Conservation (phyloP, 2,888 invertebrate genomes). For the Melanostoma mellinum region DNA sequence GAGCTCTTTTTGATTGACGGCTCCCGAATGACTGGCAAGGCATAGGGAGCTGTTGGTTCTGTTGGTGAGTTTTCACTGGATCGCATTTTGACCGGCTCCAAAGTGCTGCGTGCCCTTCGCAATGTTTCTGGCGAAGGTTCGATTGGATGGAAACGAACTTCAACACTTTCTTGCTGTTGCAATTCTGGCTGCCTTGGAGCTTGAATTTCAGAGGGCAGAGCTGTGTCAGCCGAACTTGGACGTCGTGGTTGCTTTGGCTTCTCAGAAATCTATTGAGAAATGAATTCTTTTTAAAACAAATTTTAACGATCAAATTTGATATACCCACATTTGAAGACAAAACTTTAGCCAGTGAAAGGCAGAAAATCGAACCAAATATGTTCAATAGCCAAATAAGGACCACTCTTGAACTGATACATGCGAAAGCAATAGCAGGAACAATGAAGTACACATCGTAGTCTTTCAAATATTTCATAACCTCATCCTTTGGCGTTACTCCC, state of each 20-base stretch:
- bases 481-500: no score
- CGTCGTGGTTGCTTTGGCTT: constrained; percentile 20
- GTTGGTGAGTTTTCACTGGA: constrained; percentile 4
- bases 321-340: constrained; percentile 76
- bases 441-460: constrained; percentile 77
- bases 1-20: constrained; percentile 42
- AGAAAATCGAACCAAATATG: constrained; percentile 79
- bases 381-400: constrained; percentile 83
- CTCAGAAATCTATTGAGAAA: constrained; percentile 4
- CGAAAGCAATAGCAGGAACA: constrained; percentile 82
- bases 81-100: constrained; percentile 56
- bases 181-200: constrained; percentile 36
- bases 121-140: constrained; percentile 58
- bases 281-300: not conserved
- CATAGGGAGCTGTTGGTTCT: not conserved
- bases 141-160: constrained; percentile 59
- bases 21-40: constrained; percentile 4
- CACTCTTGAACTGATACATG: constrained; percentile 82
- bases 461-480: constrained; percentile 55
- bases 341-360: constrained; percentile 77
- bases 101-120: constrained; percentile 46
- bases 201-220: constrained; percentile 19
- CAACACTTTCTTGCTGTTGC: constrained; percentile 46
- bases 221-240: constrained; percentile 44
- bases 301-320: not conserved